Base-by-base conservation (phyloP, 2,113 vertebrate species). In the Osmerus eperlanus region DNA sequence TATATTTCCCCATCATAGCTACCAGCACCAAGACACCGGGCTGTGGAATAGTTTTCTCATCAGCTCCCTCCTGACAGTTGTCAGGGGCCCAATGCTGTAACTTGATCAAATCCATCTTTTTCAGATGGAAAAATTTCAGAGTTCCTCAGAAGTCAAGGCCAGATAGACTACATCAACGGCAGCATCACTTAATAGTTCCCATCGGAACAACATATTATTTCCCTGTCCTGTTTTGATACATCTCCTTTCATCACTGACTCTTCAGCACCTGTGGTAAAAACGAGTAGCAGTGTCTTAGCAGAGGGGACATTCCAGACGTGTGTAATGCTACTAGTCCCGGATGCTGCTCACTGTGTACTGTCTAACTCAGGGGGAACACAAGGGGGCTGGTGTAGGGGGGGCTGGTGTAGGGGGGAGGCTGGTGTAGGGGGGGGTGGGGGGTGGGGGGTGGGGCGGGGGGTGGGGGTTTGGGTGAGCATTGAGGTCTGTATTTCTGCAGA, bases 111-210 rank as follows among this genome's bases (percentile, higher is more conserved):
- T 66, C 67, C 68, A 41, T 68, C 67, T 85, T 65, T 62, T 54
- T 4, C 29, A 73, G 47, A 75, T n/a, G n/a, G n/a, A n/a, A n/a
- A n/a, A n/a, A n/a, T 62, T 54, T 4, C 29, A 73, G 47, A 75
- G 70, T 70, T 58, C 75, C 70, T 78, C 67, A 76, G 79, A 83
- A 78, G 69, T 67, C 78, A 36, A 65, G 59, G 62, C 74, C 76
- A 76, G 62, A 78, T 88, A 84, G 4, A 53, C 18, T 41, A 86
- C 83, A 85, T 85, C 81, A 86, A 69, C 60, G 81, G 78, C 79
- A 75, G 73, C 83, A 74, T 73, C 67, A 71, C 76, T 81, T 82
- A 63, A 77, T 71, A 63, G 77, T 77, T 66, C 77, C 72, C 72
- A 0, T 0, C 47, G 72, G 76, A 67, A 14, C 70, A 67, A 70